These are phyloP conservation scores for Sebastes minor DNA, from an alignment of 2,797 vertebrate species.

Conservation along the genomic window DNA sequence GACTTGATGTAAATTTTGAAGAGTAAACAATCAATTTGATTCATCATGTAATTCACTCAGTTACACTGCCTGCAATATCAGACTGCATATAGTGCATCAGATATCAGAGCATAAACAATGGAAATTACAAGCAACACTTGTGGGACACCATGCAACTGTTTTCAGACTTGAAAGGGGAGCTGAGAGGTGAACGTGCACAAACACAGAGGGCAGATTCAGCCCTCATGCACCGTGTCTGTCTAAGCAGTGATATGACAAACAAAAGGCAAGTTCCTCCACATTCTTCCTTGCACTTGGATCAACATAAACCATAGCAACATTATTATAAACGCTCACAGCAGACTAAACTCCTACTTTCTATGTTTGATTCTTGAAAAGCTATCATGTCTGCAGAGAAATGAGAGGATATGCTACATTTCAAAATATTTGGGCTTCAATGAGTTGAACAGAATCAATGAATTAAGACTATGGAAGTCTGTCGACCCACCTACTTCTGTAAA, in stretches of 20 bases:
- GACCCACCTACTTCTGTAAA: not conserved
- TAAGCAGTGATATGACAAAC: conserved; percentile 56
- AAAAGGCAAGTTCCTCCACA: conserved; percentile 64
- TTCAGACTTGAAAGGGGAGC: conserved; percentile 22
- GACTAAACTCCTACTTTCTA: conserved; percentile 7
- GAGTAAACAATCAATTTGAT: too few species aligned
- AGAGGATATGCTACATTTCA: not conserved
- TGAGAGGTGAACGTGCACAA: conserved; percentile 36
- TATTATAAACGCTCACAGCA: conserved; percentile 57
- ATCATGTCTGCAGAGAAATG: not conserved
- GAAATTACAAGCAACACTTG: not conserved
- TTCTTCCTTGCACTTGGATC: conserved; percentile 60
- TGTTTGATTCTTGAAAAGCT: not conserved
- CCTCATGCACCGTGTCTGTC: conserved; percentile 43
- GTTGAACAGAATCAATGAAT: not conserved
- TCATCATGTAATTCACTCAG: not conserved
- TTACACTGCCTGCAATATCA: not conserved
- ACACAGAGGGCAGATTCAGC: conserved; percentile 37
- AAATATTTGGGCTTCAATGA: not conserved
- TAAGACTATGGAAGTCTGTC: not conserved
- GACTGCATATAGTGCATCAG: not conserved
- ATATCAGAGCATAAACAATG: not conserved
- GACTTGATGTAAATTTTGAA: not conserved
- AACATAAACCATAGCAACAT: conserved; percentile 69
- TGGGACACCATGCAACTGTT: not conserved